Evolutionary conservation across 2,888 invertebrate genomes (phyloP), one percentile per base, ranked within the genome.

Genomic region (Cyclophora albipunctata): DNA sequence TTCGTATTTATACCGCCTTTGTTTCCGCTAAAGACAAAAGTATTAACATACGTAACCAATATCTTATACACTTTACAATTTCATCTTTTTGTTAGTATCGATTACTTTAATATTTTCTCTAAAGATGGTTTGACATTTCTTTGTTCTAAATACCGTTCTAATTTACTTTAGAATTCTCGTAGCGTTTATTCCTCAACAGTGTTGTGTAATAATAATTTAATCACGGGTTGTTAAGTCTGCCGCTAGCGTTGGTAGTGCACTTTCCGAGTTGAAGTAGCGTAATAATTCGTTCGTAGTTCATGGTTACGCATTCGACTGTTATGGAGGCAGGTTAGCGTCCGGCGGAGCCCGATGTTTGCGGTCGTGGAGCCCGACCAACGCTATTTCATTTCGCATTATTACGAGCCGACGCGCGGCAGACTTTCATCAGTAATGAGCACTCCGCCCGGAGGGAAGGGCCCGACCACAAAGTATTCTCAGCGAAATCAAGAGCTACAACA

Each of bases 321-420:
- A 67, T 67, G 69, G 66, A 71, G 63, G 71, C 69, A 69, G 66
- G 67, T 48, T 53, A 51, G 50, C 66, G 64, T 69, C 60, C 62
- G 66, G 66, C 67, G 58, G 58, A 20, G 55, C 60, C 48, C 64
- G 64, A 59, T 71, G 59, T 63, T 69, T 80, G 82, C 73, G 84
- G 82, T 80, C 70, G 64, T 67, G 62, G 58, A 64, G 77, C 78
- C 76, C 63, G 67, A 63, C 69, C 66, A 71, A 63, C 70, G 71
- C 64, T 78, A 77, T 81, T 81, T 75, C 75, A 82, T 84, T 83
- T 79, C 71, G 71, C 66, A 74, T 81, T 81, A 82, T 80, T 81
- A 76, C 72, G 66, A 71, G 66, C 68, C 71, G 64, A 62, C 62
- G 60, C 67, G 66, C 63, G 69, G 73, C 73, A 72, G 70, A 78